Evolutionary conservation across 2,888 invertebrate species (phyloP).

Genomic region (Erebia epiphron): DNA sequence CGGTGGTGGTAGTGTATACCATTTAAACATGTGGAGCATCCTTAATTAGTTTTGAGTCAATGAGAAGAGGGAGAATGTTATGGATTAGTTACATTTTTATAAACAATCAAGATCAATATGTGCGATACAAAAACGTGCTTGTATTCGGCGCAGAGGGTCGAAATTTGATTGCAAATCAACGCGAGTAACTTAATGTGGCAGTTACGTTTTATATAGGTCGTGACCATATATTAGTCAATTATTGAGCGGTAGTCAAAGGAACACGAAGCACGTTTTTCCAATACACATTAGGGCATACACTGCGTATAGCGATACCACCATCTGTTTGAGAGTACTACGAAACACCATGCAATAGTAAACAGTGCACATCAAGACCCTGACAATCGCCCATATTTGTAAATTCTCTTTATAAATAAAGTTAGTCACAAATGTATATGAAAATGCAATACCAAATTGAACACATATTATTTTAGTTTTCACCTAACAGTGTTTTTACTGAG

Average conservation of each 20-base stretch:
- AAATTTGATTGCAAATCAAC: not conserved
- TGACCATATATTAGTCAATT: not conserved
- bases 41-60: conserved; percentile 82
- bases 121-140: conserved; percentile 61
- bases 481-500: conserved; percentile 80
- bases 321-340: conserved; percentile 67
- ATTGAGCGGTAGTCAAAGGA: not conserved
- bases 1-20: conserved; percentile 79
- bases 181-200: conserved; percentile 1
- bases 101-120: conserved; percentile 58
- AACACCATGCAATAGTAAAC: conserved; percentile 74
- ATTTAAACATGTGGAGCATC: conserved; percentile 80
- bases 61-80: conserved; percentile 82
- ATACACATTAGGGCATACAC: conserved; percentile 56
- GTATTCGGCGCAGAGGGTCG: conserved; percentile 41
- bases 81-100: conserved; percentile 80
- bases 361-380: conserved; percentile 63
- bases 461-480: conserved; percentile 68
- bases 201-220: conserved; percentile 1
- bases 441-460: conserved; percentile 61
- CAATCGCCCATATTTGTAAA: conserved; percentile 50
- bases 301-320: conserved; percentile 64
- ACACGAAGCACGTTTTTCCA: conserved; percentile 55
- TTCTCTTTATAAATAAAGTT: conserved; percentile 48
- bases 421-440: conserved; percentile 64